These are phyloP conservation scores for Lycorma delicatula DNA, from an alignment of 1,140 invertebrate genomes.

Conservation along the genomic window DNA sequence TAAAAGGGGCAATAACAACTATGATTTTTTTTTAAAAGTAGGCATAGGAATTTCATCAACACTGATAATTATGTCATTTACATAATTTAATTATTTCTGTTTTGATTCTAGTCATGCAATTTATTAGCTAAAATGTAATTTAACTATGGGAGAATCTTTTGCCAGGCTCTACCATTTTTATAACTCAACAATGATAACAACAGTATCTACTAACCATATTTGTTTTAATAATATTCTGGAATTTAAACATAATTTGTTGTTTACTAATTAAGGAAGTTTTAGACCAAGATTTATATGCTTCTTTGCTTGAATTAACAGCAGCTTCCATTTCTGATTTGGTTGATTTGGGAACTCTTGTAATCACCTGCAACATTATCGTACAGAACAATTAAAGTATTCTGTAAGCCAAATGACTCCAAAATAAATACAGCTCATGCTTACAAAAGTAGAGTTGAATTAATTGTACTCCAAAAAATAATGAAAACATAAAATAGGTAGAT, in stretches of 20 bases:
- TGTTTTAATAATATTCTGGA: conserved; percentile 65
- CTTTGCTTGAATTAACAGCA: conserved; percentile 79
- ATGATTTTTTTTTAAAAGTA: too few relatives aligned
- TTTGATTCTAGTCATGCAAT: too few relatives aligned
- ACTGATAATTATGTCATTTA: too few relatives aligned
- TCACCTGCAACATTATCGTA: conserved; percentile 40
- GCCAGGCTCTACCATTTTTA: too few relatives aligned
- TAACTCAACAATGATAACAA: too few relatives aligned
- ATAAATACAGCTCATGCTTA: neutral
- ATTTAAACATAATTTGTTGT: conserved; percentile 94
- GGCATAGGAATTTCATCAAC: too few relatives aligned
- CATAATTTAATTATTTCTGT: too few relatives aligned
- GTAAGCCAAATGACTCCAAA: neutral
- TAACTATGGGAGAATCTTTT: too few relatives aligned
- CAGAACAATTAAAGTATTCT: neutral
- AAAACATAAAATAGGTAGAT: neutral
- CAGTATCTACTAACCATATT: conserved; percentile 56
- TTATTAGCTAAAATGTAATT: too few relatives aligned
- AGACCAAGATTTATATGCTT: conserved; percentile 79
- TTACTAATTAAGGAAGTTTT: conserved; percentile 86
- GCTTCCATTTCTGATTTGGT: conserved; percentile 86
- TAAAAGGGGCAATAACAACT: too few relatives aligned
- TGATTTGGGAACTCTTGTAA: conserved; percentile 79
- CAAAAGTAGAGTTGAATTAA: neutral
- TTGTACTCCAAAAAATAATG: neutral